Base-by-base conservation (phyloP, 2,113 vertebrate species). In the Sinosuthora webbiana region DNA sequence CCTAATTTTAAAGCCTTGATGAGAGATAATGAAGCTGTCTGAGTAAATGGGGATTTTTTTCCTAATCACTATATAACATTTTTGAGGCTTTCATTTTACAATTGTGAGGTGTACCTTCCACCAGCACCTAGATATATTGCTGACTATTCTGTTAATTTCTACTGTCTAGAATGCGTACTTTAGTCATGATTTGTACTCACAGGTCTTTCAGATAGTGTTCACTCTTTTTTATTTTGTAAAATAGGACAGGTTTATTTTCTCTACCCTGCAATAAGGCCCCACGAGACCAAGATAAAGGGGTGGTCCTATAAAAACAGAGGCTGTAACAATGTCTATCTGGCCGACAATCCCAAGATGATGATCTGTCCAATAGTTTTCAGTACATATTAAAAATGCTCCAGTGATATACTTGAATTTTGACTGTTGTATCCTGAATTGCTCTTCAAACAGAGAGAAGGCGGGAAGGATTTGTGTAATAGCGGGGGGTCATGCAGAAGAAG, bases 401-500 rank as follows among this genome's bases (percentile, higher is more conserved):
- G 14, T 5, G 7, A 41, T 56, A 6, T 30, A 59, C 42, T 25
- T 75, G 20, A 31, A 53, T 62, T 82, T 68, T 67, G 21, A 18
- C 30, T 63, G 25, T 16, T 55, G 18, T 30, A 41, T 31, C 18
- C 17, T 53, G 37, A 65, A 14, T 39, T 63, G 19, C 18, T 87
- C 20, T 70, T 78, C 9, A 1, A 25, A 45, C 8, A 77, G 20
- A 67, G 27, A 6, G 4, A 25, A 78, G 50, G 30, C 0, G 0
- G 15, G 9, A 13, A 90, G 47, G 31, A 45, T 15, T 73, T 30
- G 20, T 2, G 2, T 50, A 74, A 89, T 17, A 67, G 12, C 21
- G 10, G 0, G 0, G 4, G 11, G 2, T 33, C 13, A 22, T 16
- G 11, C 1, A 4, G 20, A 60, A 69, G 19, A 75, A 65, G 28